Conservation (phyloP, 2,797 vertebrate species). For the Tokudaia muenninki region DNA sequence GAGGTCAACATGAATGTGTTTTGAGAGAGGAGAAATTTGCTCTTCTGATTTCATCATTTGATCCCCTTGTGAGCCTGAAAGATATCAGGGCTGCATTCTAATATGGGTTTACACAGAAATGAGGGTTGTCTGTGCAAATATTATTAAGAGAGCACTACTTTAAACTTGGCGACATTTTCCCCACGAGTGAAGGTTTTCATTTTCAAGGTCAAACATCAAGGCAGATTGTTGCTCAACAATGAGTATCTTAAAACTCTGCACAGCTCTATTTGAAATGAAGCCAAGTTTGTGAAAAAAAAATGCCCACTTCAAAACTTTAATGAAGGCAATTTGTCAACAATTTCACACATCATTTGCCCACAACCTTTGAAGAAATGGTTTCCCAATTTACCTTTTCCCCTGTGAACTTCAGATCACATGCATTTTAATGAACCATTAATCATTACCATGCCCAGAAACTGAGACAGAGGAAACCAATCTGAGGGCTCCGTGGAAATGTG, state of each 20-base stretch:
- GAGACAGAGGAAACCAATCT: conserved; percentile 76
- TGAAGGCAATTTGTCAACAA: conserved; percentile 91
- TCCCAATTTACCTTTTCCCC: conserved; percentile 79
- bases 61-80: background rate
- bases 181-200: conserved; percentile 53
- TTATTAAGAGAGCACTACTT: background rate
- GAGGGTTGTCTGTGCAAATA: background rate
- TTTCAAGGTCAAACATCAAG: conserved; percentile 70
- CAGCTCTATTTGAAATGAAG: conserved; percentile 79
- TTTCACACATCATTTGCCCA: conserved; percentile 90
- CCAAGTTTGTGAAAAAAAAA: conserved; percentile 82
- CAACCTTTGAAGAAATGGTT: conserved; percentile 84
- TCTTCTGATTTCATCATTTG: background rate
- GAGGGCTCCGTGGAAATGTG: conserved; percentile 81
- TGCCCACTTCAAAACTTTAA: conserved; percentile 87
- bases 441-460: conserved; percentile 86
- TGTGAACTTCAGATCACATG: conserved; percentile 85
- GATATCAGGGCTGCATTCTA: background rate
- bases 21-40: background rate
- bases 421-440: conserved; percentile 87
- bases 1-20: background rate
- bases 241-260: conserved; percentile 61
- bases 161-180: conserved; percentile 11
- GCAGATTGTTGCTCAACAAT: conserved; percentile 18
- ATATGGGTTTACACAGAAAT: background rate